phyloP scores from a whole-genome alignment of 2,113 vertebrate species.

The Scophthalmus maximus region DNA sequence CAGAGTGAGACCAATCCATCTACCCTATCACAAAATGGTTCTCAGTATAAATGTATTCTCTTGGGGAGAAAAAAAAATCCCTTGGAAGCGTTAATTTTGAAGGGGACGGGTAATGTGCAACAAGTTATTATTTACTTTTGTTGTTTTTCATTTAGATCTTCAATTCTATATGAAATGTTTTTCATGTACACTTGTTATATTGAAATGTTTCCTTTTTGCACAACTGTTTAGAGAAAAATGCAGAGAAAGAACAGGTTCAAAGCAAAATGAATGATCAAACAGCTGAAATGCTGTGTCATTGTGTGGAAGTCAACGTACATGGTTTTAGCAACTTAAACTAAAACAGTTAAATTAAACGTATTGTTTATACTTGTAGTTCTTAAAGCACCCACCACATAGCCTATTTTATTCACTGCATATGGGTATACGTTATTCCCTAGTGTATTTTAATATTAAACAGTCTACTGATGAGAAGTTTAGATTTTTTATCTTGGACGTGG shows the following conservation, averaged over 20 bases:
- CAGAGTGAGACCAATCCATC: conserved; percentile 69
- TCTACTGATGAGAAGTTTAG: not conserved
- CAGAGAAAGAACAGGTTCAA: conserved; percentile 42
- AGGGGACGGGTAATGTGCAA: conserved; percentile 77
- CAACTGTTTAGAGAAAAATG: conserved; percentile 63
- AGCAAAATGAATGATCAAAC: conserved; percentile 65
- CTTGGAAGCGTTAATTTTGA: conserved; percentile 84
- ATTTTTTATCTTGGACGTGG: not conserved
- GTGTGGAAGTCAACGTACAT: conserved; percentile 55
- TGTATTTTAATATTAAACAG: not conserved
- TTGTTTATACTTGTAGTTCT: not conserved
- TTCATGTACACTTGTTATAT: too few species aligned
- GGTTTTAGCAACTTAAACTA: conserved; percentile 4
- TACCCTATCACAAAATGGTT: conserved; percentile 19
- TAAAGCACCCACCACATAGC: not conserved
- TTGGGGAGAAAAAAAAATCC: conserved; percentile 1
- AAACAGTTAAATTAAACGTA: not conserved
- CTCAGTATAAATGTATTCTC: conserved; percentile 1
- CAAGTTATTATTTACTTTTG: conserved; percentile 71
- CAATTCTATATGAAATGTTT: conserved; percentile 70
- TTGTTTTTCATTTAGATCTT: conserved; percentile 54
- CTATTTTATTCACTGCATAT: not conserved
- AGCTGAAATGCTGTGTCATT: conserved; percentile 7
- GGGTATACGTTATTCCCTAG: not conserved
- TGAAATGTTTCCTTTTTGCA: conserved; percentile 70